Base-by-base conservation (phyloP, 2,113 vertebrate species). In the Macaca nemestrina region DNA sequence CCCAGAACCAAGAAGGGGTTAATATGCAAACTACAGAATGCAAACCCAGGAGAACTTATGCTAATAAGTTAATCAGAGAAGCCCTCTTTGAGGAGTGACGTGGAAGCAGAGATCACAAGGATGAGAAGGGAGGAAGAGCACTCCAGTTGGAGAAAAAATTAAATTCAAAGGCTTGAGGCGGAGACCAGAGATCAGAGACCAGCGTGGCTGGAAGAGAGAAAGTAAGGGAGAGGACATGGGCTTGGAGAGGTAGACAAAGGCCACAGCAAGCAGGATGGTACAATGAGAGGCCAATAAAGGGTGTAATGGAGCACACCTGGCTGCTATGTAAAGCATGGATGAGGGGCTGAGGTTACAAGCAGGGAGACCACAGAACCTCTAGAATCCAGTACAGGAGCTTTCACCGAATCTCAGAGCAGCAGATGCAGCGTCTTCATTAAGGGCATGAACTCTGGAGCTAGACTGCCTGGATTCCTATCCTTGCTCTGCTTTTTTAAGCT, bases 271-370 rank as follows among this genome's bases (percentile, higher is more conserved):
- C 43, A 72, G 43, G 2, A 17, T 4, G 3, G 3, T 5, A 1
- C 40, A 32, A 30, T 23, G 45, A 48, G 43, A 72, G 32, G 50
- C 27, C 30, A 27, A 7, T 16, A 6, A 57, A 17, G 25, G 30
- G 2, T 43, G 25, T 80, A 35, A 76, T 7, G 22, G 30, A 40
- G 40, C 64, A 76, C 30, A 61, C 7, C 1, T 76, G 75, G 52
- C 70, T 83, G 68, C 59, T 16, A 3, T 30, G 72, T 43, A 72
- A 48, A 14, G 57, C 3, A 2, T 8, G 5, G 18, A 6, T 2
- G 25, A 38, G 6, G 23, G 8, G n/a, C 43, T 16, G 6, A 45
- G 52, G 3, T 3, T 11, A 9, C 73, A 2, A 8, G 35, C 2
- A 1, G 30, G 23, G 5, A 25, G 25, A 35, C 13, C 3, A 1